phyloP scores from a whole-genome alignment of 2,113 vertebrate genomes.

The Ifrita kowaldi region DNA sequence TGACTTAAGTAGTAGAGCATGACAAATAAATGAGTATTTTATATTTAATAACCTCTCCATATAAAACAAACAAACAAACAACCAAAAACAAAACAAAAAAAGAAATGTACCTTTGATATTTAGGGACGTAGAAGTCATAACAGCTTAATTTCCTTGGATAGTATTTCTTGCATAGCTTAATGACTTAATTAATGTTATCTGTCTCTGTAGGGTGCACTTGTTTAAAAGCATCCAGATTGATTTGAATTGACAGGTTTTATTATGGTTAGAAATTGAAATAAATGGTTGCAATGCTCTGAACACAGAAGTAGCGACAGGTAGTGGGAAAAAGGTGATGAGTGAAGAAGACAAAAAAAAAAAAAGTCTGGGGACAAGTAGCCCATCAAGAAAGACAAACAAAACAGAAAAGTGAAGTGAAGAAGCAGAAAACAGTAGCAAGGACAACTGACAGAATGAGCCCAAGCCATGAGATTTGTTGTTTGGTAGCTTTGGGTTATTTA shows the following conservation, averaged over 20 bases:
- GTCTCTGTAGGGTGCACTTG: not conserved
- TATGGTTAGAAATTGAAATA: conserved; percentile 1
- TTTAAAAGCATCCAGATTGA: not conserved
- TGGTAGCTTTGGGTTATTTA: not conserved
- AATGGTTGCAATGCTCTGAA: not conserved
- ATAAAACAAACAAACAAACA: not conserved
- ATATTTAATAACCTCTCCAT: not conserved
- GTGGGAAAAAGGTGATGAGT: not conserved
- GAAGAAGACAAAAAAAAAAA: not conserved
- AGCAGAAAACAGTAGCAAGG: not conserved
- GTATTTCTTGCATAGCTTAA: not conserved
- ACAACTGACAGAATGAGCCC: not conserved
- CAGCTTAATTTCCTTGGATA: not conserved
- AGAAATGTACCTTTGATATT: not conserved
- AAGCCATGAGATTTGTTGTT: not conserved
- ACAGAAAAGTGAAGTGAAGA: not conserved
- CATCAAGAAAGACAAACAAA: not conserved
- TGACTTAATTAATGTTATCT: conserved; percentile 9
- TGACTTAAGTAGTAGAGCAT: not conserved
- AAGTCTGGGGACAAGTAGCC: not conserved
- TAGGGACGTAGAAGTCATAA: not conserved
- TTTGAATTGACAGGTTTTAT: not conserved
- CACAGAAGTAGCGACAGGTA: not conserved
- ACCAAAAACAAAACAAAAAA: not conserved
- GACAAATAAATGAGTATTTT: not conserved